Base-by-base conservation (phyloP, 2,797 vertebrate species). In the Sibirionetta formosa region DNA sequence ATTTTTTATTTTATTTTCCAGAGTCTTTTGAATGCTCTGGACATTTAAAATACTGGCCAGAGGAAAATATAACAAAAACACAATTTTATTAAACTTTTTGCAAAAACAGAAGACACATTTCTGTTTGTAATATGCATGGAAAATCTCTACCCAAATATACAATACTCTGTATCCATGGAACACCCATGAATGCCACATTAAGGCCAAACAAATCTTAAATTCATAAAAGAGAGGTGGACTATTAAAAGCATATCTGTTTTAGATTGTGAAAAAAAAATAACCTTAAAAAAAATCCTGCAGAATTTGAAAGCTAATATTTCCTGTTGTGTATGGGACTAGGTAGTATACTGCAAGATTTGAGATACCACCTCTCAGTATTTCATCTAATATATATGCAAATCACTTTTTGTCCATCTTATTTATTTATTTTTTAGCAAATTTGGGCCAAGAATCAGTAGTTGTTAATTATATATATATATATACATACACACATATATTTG, bases 401-500 rank as follows among this genome's bases (percentile, higher is more conserved):
- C 19, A 36, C 79, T 66, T 82, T 84, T 69, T 80, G 3, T 33
- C 11, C 4, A 16, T 53, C 5, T 46, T 76, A 29, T 42, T 86
- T 72, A 44, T 69, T 69, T 61, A 80, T 57, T 73, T 76, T 8
- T 4, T 38, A 46, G 4, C 1, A 81, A 63, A 51, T 70, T 75
- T 86, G 44, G 38, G 8, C 11, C 22, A 63, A 70, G 8, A 70
- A 77, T 20, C 4, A 27, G 23, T 12, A 60, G 3, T 4, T 48
- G 19, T 14, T 70, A 17, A n/a, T 48, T 40, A 19, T 8, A 44
- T 2, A 31, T 1, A 31, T 1, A 35, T 13, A 35, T 26, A 22
- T 10, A 35, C 2, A 31, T 1, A 51, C 7, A 44, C 20, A 40
- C 16, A 19, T 12, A n/a, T 29, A 2, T 42, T 24, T 44, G 1